These are phyloP conservation scores for Tretioscincus oriximinensis DNA, from an alignment of 2,113 vertebrate genomes.

Conservation along the genomic window DNA sequence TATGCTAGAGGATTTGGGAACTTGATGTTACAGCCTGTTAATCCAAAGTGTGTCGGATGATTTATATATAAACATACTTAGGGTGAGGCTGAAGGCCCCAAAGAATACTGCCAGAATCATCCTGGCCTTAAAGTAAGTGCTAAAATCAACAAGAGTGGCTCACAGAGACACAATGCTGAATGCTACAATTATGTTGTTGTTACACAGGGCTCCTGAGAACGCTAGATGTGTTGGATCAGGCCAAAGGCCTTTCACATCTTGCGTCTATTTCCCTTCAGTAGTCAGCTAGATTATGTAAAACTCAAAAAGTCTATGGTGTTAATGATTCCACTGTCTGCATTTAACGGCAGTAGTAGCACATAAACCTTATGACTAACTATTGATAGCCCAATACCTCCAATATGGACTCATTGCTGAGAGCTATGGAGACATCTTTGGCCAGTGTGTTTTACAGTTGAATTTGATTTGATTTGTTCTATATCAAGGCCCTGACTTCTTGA, in stretches of 20 bases:
- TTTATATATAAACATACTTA: not conserved
- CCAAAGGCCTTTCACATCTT: not conserved
- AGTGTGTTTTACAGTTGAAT: too few species aligned
- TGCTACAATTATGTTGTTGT: not conserved
- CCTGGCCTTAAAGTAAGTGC: not conserved
- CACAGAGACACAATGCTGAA: not conserved
- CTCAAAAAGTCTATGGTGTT: not conserved
- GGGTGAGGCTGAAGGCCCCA: not conserved
- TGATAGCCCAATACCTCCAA: not conserved
- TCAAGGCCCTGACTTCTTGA: not conserved
- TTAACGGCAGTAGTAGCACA: not conserved
- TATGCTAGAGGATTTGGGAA: not conserved
- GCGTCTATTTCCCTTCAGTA: not conserved
- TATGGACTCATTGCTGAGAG: too few species aligned
- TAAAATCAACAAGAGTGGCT: not conserved
- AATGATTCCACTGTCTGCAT: not conserved
- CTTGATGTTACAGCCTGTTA: not conserved
- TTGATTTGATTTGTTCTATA: not conserved
- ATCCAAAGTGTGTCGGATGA: not conserved
- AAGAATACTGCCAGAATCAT: not conserved
- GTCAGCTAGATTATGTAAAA: too few species aligned
- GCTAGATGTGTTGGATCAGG: not conserved
- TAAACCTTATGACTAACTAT: too few species aligned
- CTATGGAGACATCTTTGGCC: too few species aligned
- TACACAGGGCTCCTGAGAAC: not conserved